Percentiles rank a stretch among this genome's conserved stretches.
phyloP scores from a whole-genome alignment of 1,140 invertebrate species.

The Portunus trituberculatus region DNA sequence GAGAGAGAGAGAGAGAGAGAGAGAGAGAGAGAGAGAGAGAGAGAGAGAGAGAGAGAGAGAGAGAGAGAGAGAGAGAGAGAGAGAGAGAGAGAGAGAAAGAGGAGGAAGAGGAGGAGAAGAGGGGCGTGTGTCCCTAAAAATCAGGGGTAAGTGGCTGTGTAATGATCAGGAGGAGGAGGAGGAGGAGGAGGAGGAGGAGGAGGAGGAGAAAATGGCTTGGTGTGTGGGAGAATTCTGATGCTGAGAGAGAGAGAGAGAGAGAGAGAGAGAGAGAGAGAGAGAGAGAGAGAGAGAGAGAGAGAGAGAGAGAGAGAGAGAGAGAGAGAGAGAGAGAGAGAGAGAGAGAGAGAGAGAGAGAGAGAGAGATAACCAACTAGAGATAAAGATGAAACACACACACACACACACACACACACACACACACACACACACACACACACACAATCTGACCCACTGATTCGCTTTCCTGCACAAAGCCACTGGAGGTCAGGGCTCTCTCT shows the following conservation, averaged over 20 bases:
- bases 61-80: too few species aligned
- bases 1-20: not conserved
- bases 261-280: not conserved
- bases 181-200: not conserved
- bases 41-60: not conserved
- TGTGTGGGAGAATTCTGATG: not conserved
- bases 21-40: not conserved
- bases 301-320: not conserved
- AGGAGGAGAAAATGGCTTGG: not conserved
- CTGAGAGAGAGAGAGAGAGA: not conserved
- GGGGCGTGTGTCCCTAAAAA: too few species aligned
- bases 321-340: too few species aligned
- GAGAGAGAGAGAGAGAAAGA: not conserved
- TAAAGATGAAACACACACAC: too few species aligned
- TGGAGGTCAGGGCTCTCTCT: too few species aligned
- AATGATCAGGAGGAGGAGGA: not conserved
- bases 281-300: not conserved
- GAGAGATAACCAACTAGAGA: too few species aligned
- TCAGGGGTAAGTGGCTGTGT: not conserved
- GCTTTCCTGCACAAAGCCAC: too few species aligned
- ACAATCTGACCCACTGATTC: too few species aligned
- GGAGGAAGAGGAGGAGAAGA: not conserved
- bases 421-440: too few species aligned
- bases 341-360: too few species aligned
- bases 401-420: too few species aligned